Base-by-base conservation (phyloP, 2,888 invertebrate species). In the Tanypteryx hageni region DNA sequence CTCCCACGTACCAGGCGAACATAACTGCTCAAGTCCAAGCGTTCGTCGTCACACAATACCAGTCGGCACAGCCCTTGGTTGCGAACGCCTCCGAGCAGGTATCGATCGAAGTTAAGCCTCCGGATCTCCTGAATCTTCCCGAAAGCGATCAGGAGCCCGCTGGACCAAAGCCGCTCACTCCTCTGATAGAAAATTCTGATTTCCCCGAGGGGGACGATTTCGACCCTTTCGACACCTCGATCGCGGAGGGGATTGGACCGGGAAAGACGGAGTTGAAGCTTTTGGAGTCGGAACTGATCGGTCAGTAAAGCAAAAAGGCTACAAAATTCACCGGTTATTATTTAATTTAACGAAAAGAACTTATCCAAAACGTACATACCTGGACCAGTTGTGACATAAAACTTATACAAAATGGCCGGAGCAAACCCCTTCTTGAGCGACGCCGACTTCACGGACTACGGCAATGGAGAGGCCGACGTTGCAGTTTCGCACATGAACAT, bases 161-260 rank as follows among this genome's bases (percentile, higher is more conserved):
- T 14, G 89, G 89, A 16, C 94, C 94, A 16, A 95, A 95, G 93
- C 95, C 95, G 5, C 94, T 96, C 91, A 95, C 95, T 57, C 95
- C 95, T 0, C 92, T 94, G 22, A 93, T 94, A 13, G 94, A 93
- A 61, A 93, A 92, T 10, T 94, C 94, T 86, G 93, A 94, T 59
- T 27, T 86, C 13, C 89, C 85, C 92, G 94, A 95, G 61, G 96
- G 96, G 92, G 93, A 93, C 9, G 95, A 97, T 93, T 94, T 96
- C 61, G 98, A 98, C 95, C 98, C 98, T 0, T 98, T 98, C 94
- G 98, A 98, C 94, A 98, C 98, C 0, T 98, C 98, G 8, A 97
- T 97, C 94, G 98, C 97, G 0, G 96, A 96, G 91, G 96, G 97
- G 94, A 96, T 98, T 83, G 96, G 96, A 93, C 98, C 98, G 0